A percentile compares a stretch with the other conserved stretches of the same genome.
Conservation (phyloP, 1,140 invertebrate genomes). For the Berghia stephanieae region DNA sequence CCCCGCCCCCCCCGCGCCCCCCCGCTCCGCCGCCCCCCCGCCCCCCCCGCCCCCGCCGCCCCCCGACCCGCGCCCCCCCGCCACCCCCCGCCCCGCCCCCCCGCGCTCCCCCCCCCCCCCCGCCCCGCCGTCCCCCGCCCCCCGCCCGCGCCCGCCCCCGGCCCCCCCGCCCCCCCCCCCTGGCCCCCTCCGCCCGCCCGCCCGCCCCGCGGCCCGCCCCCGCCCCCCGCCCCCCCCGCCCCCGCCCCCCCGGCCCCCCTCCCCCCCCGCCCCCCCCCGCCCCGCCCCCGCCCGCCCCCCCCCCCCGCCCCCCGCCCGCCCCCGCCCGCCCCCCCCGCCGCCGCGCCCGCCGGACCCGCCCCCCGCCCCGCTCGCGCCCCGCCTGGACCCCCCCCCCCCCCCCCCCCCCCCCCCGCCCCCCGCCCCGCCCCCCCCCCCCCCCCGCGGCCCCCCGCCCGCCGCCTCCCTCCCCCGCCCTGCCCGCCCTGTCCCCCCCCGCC, state of each 20-base stretch:
- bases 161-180: background rate
- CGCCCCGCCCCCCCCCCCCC: background rate
- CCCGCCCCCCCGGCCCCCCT: background rate
- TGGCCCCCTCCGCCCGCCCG: background rate
- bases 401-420: background rate
- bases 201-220: background rate
- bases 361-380: background rate
- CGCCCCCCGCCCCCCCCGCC: background rate
- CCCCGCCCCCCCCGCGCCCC: background rate
- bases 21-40: background rate
- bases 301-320: background rate
- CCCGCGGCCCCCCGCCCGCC: background rate
- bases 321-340: background rate
- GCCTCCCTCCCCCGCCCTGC: background rate
- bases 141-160: background rate
- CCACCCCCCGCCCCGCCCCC: background rate
- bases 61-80: background rate
- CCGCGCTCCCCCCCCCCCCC: background rate
- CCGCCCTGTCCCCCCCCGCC: background rate
- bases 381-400: conserved; percentile 5
- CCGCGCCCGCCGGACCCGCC: background rate
- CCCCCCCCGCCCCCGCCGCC: too few species aligned
- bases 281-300: background rate
- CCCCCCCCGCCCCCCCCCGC: background rate
- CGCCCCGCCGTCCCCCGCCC: background rate